A percentile compares a stretch with the other conserved stretches of the same genome.
Conservation (phyloP, 2,888 invertebrate genomes). For the Sesamia inferens region DNA sequence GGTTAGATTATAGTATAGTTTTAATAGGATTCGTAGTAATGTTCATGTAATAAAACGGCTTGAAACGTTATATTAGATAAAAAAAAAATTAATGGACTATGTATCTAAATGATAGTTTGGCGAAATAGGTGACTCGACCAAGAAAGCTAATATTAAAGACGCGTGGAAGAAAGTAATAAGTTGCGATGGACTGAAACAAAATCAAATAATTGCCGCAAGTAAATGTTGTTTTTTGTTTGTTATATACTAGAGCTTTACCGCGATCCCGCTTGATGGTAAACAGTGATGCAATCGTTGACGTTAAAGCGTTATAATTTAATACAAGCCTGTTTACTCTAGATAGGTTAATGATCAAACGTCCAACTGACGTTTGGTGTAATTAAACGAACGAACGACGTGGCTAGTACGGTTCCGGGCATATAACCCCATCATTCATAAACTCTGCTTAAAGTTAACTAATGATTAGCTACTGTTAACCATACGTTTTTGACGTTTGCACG, state of each 20-base stretch:
- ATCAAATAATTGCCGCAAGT: not conserved
- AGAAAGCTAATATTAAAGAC: not conserved
- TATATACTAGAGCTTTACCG: too few species aligned
- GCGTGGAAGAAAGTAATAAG: not conserved
- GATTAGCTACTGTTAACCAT: too few species aligned
- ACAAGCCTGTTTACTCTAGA: not conserved
- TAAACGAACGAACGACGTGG: not conserved
- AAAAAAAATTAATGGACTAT: not conserved
- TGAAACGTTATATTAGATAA: not conserved
- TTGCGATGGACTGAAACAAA: not conserved
- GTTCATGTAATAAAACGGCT: not conserved
- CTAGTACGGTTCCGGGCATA: constrained; percentile 11
- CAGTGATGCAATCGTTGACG: too few species aligned
- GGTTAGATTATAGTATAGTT: not conserved
- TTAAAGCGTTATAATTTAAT: too few species aligned
- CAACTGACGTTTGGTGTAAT: not conserved
- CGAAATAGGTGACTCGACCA: not conserved
- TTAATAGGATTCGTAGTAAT: not conserved
- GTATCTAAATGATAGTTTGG: too few species aligned
- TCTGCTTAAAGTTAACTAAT: too few species aligned
- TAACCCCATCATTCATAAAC: not conserved
- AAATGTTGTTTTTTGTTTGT: not conserved
- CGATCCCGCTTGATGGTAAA: too few species aligned
- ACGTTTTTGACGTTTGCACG: too few species aligned
- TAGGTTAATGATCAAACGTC: not conserved